Base-by-base conservation (phyloP, 2,888 invertebrate species). In the Rhodophaea formosa region DNA sequence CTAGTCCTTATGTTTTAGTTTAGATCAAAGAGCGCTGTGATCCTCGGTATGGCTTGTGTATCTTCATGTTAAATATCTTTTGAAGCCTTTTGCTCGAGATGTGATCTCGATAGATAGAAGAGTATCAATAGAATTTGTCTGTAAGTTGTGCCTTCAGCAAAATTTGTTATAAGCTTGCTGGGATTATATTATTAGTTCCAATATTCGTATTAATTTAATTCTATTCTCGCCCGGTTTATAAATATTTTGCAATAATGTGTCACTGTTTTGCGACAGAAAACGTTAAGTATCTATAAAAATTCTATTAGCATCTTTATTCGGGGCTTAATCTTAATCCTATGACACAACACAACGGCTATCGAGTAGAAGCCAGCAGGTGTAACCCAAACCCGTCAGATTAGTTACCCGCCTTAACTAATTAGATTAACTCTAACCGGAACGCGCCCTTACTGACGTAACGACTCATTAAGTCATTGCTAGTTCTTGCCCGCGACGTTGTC, bases 401-500 rank as follows among this genome's bases (percentile, higher is more conserved):
- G 32, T 54, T n/a, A 32, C 43, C 53, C 16, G 30, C 29, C 53
- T 55, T 45, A 45, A 45, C 45, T 55, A 45, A 55, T 45, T 55
- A 12, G 15, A 55, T 55, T 55, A 51, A 35, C 35, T 35, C 35
- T 35, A 51, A 49, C 32, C 44, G 44, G 43, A 30, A 44, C 12
- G 35, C 45, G 53, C 30, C 45, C 54, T 45, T 35, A 35, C 15
- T 55, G 54, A 55, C 32, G 54, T 46, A 55, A 55, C 54, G 45
- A 46, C 17, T 45, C 44, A 55, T 32, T 55, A 12, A 12, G 45
- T 54, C 32, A 54, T 43, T 45, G 14, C 12, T 12, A 17, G 16
- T 16, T 16, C 16, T 35, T n/a, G 32, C 30, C n/a, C n/a, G 29
- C n/a, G 14, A n/a, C 10, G 10, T 23, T 23, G 23, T 5, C 23